Conservation (phyloP, 2,797 vertebrate genomes). For the Euthynnus affinis region DNA sequence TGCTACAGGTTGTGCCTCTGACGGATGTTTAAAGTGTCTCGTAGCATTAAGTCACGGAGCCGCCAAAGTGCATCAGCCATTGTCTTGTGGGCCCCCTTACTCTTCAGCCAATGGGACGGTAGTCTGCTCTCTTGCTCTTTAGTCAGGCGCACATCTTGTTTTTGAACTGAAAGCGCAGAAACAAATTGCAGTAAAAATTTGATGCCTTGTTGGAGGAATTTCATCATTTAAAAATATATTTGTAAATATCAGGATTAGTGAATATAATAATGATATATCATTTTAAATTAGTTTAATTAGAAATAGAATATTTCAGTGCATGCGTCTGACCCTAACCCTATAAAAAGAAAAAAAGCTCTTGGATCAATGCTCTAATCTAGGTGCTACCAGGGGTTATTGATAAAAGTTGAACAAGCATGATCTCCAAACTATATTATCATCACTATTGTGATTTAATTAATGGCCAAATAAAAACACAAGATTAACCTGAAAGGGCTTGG, state of each 20-base stretch:
- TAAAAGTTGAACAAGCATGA: neutral
- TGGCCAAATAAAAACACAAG: slow-evolving; percentile 3
- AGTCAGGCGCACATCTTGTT: slow-evolving; percentile 94
- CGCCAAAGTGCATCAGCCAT: slow-evolving; percentile 99
- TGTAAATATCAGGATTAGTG: neutral
- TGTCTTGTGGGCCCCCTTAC: slow-evolving; percentile 98
- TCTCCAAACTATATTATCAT: neutral
- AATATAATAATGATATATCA: neutral
- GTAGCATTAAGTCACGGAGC: slow-evolving; percentile 97
- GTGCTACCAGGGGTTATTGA: neutral
- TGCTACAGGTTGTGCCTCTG: slow-evolving; percentile 94
- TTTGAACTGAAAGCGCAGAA: slow-evolving; percentile 87
- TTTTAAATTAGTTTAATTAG: too few relatives aligned
- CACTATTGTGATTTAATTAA: neutral
- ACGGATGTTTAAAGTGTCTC: slow-evolving; percentile 96
- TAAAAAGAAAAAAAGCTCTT: neutral
- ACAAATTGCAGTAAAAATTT: neutral
- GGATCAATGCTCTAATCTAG: neutral
- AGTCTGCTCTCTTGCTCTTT: slow-evolving; percentile 98
- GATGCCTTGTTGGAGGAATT: neutral
- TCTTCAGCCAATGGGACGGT: slow-evolving; percentile 98
- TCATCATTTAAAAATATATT: neutral
- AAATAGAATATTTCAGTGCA: too few relatives aligned
- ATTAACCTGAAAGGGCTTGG: slow-evolving; percentile 94
- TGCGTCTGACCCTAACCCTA: too few relatives aligned